Percentiles rank a stretch among this genome's conserved stretches.
phyloP scores from a whole-genome alignment of 2,888 invertebrate genomes.

The Laspeyria flexula region DNA sequence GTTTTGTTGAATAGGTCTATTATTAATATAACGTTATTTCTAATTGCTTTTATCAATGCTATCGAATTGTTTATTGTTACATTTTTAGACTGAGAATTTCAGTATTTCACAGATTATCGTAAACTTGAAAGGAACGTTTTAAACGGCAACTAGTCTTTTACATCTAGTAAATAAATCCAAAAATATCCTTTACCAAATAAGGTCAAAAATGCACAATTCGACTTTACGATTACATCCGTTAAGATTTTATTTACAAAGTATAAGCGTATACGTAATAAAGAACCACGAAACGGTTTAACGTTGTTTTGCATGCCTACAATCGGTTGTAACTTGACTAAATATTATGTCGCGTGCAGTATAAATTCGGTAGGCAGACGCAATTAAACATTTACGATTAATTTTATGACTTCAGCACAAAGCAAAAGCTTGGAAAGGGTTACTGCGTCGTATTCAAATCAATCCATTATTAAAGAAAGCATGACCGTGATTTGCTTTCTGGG shows the following conservation, averaged over 20 bases:
- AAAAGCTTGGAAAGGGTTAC: slow-evolving; percentile 30
- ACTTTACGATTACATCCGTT: slow-evolving; percentile 34
- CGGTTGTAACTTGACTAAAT: slow-evolving; percentile 63
- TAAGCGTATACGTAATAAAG: slow-evolving; percentile 48
- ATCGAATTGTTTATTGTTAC: neutral
- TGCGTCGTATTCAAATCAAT: slow-evolving; percentile 44
- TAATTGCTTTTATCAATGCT: too few species aligned
- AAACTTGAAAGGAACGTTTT: slow-evolving; percentile 4
- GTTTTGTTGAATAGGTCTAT: too few species aligned
- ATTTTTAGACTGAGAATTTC: neutral
- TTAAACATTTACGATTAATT: slow-evolving; percentile 63
- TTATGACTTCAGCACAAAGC: slow-evolving; percentile 49
- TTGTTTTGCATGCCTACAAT: slow-evolving; percentile 68
- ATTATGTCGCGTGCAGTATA: slow-evolving; percentile 72
- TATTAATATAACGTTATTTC: too few species aligned
- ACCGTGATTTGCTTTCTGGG: neutral
- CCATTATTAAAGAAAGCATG: slow-evolving; percentile 17
- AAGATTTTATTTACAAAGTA: slow-evolving; percentile 40
- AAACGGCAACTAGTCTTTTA: slow-evolving; percentile 5
- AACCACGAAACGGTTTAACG: slow-evolving; percentile 56
- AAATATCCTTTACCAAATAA: slow-evolving; percentile 33
- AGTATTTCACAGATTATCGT: neutral
- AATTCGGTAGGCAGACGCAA: slow-evolving; percentile 55
- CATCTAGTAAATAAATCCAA: slow-evolving; percentile 26
- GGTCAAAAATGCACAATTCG: slow-evolving; percentile 23